Evolutionary conservation across 2,797 vertebrate species (phyloP).

Genomic region (Semotilus atromaculatus): DNA sequence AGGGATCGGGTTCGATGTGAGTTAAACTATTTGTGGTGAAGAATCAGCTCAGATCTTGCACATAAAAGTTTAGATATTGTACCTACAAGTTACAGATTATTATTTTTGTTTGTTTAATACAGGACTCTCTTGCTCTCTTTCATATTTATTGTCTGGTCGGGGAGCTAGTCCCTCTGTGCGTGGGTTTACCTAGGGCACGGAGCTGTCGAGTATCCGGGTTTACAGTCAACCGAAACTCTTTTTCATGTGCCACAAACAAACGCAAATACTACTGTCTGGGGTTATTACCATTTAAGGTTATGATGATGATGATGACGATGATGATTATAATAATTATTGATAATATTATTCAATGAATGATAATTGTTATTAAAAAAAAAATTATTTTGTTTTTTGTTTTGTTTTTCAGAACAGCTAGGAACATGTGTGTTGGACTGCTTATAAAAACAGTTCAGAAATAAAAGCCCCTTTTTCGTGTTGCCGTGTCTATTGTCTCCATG

Average conservation of each 20-base stretch:
- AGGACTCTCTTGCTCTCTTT: slow-evolving; percentile 77
- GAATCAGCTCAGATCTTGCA: slow-evolving; percentile 82
- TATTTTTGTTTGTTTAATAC: slow-evolving; percentile 77
- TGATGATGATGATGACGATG: slow-evolving; percentile 64
- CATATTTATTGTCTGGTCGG: slow-evolving; percentile 81
- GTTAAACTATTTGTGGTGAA: slow-evolving; percentile 78
- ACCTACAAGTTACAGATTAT: slow-evolving; percentile 78
- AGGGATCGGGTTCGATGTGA: slow-evolving; percentile 68
- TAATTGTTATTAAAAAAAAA: slow-evolving; percentile 73
- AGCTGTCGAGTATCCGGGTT: slow-evolving; percentile 67
- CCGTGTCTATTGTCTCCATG: slow-evolving; percentile 54
- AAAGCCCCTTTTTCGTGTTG: slow-evolving; percentile 81
- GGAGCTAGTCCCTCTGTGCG: slow-evolving; percentile 59
- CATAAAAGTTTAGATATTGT: slow-evolving; percentile 84
- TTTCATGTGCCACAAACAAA: slow-evolving; percentile 72
- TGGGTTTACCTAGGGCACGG: slow-evolving; percentile 57
- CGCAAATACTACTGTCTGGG: slow-evolving; percentile 82
- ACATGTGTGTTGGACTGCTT: slow-evolving; percentile 84
- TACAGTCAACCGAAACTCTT: slow-evolving; percentile 62
- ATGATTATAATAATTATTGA: slow-evolving; percentile 73
- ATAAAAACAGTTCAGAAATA: slow-evolving; percentile 86
- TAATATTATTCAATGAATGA: slow-evolving; percentile 75
- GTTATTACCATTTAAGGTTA: slow-evolving; percentile 73
- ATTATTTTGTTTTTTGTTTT: slow-evolving; percentile 54
- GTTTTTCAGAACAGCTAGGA: slow-evolving; percentile 76